Evolutionary conservation across 2,888 invertebrate genomes (phyloP), one percentile per base, ranked within the genome.

Genomic region (Thereva nobilitata): DNA sequence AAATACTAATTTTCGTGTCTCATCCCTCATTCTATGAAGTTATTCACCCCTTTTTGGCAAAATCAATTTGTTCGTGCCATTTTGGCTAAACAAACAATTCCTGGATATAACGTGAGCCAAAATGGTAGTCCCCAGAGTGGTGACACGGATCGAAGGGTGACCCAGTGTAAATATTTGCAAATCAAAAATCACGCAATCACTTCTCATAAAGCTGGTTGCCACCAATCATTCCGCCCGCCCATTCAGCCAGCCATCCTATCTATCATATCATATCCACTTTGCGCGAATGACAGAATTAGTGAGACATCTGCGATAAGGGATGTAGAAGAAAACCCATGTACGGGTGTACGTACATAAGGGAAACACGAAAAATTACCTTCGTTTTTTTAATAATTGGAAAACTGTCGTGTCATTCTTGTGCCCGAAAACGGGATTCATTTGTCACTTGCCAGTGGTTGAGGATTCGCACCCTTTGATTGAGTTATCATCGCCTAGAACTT

Each of bases 31-130:
- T 23, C 23, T 23, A 1, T 23, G 23, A 23, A 23, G 23, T 23
- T 23, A 23, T 23, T 23, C 23, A 23, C 23, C 23, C 23, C 23
- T 23, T 23, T 23, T 38, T 50, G 50, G 12, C 42, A 34, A 68
- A 57, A 65, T 64, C 65, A 68, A 61, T 56, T 68, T 68, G 66
- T 68, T 65, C 68, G 68, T 68, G 68, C 54, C 66, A 68, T 66
- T 68, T 68, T 61, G 41, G 45, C 65, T 68, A 66, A 68, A 68
- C 50, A 68, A 68, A 68, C 61, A 68, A 10, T 49, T 47, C 55
- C 45, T 53, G 37, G 64, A 54, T 49, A 59, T 38, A 57, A 37
- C 35, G 45, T 45, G 64, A 68, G 65, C 64, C 64, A 65, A 65
- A 56, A 65, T 65, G 67, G 67, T 67, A 67, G 49, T 23, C 54